Evolutionary conservation across 2,113 vertebrate species (phyloP).

Genomic region (Antigone vipio): DNA sequence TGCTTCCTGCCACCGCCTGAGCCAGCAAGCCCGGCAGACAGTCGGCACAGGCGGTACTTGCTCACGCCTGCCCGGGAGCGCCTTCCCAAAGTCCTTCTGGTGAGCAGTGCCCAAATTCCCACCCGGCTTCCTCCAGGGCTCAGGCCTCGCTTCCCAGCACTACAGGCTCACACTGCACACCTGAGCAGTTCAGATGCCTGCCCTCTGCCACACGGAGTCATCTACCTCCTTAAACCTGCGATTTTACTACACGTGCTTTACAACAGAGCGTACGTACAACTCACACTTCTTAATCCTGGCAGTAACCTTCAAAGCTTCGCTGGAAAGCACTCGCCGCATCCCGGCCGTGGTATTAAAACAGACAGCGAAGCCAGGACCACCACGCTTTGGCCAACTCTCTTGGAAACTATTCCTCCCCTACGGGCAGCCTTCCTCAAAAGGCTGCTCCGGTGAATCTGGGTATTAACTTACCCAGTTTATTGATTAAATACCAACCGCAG

Average conservation of each 20-base stretch:
- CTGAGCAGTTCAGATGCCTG: background rate
- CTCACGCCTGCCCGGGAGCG: rapidly evolving
- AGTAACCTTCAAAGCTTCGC: background rate
- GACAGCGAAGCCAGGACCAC: background rate
- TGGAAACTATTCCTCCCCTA: background rate
- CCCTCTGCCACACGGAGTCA: background rate
- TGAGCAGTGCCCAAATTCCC: background rate
- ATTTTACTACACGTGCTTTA: background rate
- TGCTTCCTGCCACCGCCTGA: rapidly evolving
- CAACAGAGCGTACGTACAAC: background rate
- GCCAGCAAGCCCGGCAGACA: background rate
- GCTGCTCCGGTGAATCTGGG: background rate
- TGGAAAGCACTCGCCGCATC: rapidly evolving
- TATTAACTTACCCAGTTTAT: background rate
- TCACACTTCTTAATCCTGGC: background rate
- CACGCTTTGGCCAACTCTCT: background rate
- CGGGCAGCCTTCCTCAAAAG: background rate
- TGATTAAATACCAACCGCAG: background rate
- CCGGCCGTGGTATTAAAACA: background rate
- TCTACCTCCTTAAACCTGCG: background rate
- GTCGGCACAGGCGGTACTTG: background rate
- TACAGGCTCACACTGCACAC: background rate
- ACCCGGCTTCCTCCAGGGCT: background rate
- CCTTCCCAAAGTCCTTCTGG: background rate
- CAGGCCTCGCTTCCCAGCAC: background rate